Evolutionary conservation across 2,797 vertebrate species (phyloP).

Genomic region (Peromyscus aztecus): DNA sequence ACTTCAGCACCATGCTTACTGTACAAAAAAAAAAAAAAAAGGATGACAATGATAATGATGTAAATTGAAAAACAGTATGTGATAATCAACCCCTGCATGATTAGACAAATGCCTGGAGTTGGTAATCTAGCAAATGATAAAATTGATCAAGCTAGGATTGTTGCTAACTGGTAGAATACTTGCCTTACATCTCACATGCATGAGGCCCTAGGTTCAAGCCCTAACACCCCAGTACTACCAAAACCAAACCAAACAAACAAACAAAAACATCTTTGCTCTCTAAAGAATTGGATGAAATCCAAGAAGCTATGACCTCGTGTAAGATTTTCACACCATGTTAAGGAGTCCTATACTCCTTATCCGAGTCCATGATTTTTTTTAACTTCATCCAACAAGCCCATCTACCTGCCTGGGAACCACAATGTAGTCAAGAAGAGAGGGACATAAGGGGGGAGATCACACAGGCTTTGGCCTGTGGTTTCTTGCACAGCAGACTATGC

Average conservation of each 20-base stretch:
- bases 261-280: not conserved
- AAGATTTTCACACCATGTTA: not conserved
- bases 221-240: not conserved
- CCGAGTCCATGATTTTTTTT: not conserved
- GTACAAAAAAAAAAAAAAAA: not conserved
- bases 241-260: not conserved
- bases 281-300: slow-evolving; percentile 9
- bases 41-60: not conserved
- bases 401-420: not conserved
- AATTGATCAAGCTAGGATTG: not conserved
- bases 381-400: not conserved
- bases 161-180: not conserved
- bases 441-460: rapidly evolving
- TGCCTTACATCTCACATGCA: not conserved
- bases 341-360: not conserved
- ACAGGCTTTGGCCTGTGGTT: not conserved
- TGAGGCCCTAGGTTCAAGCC: not conserved
- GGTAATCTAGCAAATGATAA: not conserved
- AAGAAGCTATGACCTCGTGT: not conserved
- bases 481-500: not conserved
- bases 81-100: not conserved
- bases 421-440: rapidly evolving
- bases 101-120: not conserved
- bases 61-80: not conserved
- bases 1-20: not conserved